phyloP scores from a whole-genome alignment of 2,888 invertebrate genomes.

The Linnaemya vulpina region DNA sequence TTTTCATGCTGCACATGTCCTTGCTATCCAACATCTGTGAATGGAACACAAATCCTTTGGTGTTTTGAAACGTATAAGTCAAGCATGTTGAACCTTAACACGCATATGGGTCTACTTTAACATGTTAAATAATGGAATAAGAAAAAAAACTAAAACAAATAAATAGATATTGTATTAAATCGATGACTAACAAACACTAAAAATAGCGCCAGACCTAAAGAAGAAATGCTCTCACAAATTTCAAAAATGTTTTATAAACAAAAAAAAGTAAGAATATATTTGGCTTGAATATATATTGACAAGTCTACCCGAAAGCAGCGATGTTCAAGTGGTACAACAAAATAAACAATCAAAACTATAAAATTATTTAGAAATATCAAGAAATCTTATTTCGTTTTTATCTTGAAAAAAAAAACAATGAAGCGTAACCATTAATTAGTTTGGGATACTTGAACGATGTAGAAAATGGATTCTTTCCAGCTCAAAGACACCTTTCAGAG shows the following conservation, averaged over 20 bases:
- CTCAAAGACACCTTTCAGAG: not conserved
- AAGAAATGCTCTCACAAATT: constrained; percentile 32
- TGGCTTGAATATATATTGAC: constrained; percentile 57
- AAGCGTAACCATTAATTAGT: constrained; percentile 65
- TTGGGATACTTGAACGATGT: constrained; percentile 37
- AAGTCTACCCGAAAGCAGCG: constrained; percentile 40
- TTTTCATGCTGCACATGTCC: constrained; percentile 63
- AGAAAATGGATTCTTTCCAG: not conserved
- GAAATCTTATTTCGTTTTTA: not conserved
- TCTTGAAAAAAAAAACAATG: not conserved
- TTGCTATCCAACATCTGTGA: constrained; percentile 45
- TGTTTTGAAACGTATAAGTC: constrained; percentile 23
- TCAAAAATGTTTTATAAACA: constrained; percentile 20
- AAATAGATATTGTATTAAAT: constrained; percentile 53
- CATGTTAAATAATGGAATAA: constrained; percentile 12
- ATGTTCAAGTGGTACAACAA: constrained; percentile 43
- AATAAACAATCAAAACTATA: constrained; percentile 12
- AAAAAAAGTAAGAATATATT: constrained; percentile 3
- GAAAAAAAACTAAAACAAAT: constrained; percentile 1
- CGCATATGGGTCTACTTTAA: constrained; percentile 16
- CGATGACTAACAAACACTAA: constrained; percentile 48
- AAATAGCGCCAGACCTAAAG: constrained; percentile 60
- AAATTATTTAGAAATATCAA: constrained; percentile 13
- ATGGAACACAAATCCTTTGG: constrained; percentile 41
- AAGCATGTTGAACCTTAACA: constrained; percentile 30